Evolutionary conservation across 23 tunicate species (phyloP).

Genomic region (Oikopleura vanhoeffeni): DNA sequence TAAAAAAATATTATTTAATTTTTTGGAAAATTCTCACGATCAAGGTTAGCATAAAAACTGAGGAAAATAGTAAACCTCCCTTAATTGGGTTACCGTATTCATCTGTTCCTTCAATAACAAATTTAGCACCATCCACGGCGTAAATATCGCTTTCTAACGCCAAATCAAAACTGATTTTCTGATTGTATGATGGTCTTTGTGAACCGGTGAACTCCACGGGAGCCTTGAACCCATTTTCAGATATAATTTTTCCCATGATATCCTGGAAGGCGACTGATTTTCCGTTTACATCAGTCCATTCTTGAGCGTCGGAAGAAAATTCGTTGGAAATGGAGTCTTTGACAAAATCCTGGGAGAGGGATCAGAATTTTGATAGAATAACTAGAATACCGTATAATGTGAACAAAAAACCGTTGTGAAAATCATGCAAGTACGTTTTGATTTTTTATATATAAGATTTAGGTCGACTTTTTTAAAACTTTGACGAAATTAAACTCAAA

Average conservation of each 20-base stretch:
- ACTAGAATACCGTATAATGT: too few relatives aligned
- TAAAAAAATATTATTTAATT: too few relatives aligned
- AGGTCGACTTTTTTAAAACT: too few relatives aligned
- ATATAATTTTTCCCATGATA: not conserved
- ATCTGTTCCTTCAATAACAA: conserved; percentile 17
- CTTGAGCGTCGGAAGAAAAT: not conserved
- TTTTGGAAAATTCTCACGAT: too few relatives aligned
- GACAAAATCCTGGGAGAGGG: not conserved
- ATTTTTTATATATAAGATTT: too few relatives aligned
- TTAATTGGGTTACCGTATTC: not conserved
- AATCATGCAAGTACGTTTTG: too few relatives aligned
- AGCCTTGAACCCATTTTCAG: not conserved
- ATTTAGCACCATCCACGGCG: not conserved
- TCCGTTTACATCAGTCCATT: not conserved
- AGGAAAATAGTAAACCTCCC: too few relatives aligned
- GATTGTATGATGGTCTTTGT: conserved; percentile 60
- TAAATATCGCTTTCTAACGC: conserved; percentile 19
- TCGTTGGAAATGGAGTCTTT: not conserved
- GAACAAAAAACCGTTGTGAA: too few relatives aligned
- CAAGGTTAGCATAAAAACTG: too few relatives aligned
- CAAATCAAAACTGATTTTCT: conserved; percentile 41
- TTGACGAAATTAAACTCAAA: too few relatives aligned
- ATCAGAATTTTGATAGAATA: too few relatives aligned
- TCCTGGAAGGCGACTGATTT: not conserved
- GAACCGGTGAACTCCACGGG: conserved; percentile 39